Evolutionary conservation across 2,888 invertebrate species (phyloP).

Genomic region (Nematopogon swammerdamellus): DNA sequence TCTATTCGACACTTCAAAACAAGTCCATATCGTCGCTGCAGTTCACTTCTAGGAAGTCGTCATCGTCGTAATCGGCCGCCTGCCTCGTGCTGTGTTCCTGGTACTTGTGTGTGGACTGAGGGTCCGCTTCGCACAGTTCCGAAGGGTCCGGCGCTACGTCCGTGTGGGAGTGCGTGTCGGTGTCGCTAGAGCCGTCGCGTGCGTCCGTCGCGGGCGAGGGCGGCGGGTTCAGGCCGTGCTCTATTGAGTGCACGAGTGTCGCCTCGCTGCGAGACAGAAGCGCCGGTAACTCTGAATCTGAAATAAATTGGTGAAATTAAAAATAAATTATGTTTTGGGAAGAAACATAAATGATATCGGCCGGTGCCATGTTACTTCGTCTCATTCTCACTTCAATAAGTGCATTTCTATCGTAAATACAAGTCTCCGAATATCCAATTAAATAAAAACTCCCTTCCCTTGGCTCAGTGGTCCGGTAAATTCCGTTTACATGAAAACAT

Average conservation of each 20-base stretch:
- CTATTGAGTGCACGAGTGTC: constrained; percentile 41
- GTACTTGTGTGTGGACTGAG: constrained; percentile 18
- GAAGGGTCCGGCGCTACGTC: constrained; percentile 20
- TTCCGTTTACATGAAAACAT: no score
- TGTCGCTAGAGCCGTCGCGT: constrained; percentile 63
- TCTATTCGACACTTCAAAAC: constrained; percentile 39
- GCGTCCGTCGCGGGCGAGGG: constrained; percentile 78
- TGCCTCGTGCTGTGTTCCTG: constrained; percentile 21
- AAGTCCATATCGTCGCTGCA: constrained; percentile 71
- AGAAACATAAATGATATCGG: no score
- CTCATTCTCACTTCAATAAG: no score
- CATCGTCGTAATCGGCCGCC: constrained; percentile 52
- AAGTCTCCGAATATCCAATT: no score
- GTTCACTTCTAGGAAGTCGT: constrained; percentile 70
- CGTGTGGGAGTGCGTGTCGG: constrained; percentile 60
- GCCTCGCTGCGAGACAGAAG: constrained; percentile 61
- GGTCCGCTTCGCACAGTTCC: constrained; percentile 16
- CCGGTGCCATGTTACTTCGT: no score
- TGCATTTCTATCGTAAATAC: no score
- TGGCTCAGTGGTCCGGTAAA: no score
- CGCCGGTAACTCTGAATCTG: constrained; percentile 61
- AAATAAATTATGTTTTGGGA: no score
- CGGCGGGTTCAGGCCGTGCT: constrained; percentile 69
- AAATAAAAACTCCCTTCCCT: no score
- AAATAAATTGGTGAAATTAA: neutral